Base-by-base conservation (phyloP, 2,113 vertebrate species). In the Carassius gibelio region DNA sequence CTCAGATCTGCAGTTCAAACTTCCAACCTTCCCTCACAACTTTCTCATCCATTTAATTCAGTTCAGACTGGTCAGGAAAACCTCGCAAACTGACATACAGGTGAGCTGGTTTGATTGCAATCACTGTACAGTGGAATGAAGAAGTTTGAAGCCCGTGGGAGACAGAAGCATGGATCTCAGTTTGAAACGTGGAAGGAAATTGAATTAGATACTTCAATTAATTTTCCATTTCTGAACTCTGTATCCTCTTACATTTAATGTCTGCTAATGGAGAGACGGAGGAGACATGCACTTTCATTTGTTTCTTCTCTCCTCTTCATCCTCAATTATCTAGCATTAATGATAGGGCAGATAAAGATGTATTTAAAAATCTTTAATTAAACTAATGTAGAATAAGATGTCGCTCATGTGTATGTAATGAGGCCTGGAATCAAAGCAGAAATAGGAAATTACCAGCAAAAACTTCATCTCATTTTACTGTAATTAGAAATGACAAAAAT, bases 361-460 rank as follows among this genome's bases (percentile, higher is more conserved):
- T 26, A 68, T 61, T 88, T 61, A 83, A 85, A 62, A 74, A 57
- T 23, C 62, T 57, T 84, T 30, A 87, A 85, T 81, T 61, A 26
- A 77, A 34, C 72, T 26, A 26, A 88, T 83, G 21, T 87, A 81
- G 75, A 85, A 87, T 84, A 88, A 71, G 83, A 86, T 84, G 88
- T 92, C 83, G 88, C 75, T 89, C 90, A 91, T 92, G 79, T 87
- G 74, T 75, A 84, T 90, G 92, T 92, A 94, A 93, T 93, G 92
- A 91, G 86, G 89, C 90, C 90, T 91, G 90, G 89, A 90, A 91
- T 50, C 42, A 50, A 64, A 15, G 36, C 10, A 10, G 52, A 45
- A 36, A 52, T 52, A 36, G 15, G 38, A 75, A 76, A 62, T 84
- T 17, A 36, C 36, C 9, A 72, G 34, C 4, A 83, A 72, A 72